Base-by-base conservation (phyloP, 2,888 invertebrate genomes). In the Pammene aurita region DNA sequence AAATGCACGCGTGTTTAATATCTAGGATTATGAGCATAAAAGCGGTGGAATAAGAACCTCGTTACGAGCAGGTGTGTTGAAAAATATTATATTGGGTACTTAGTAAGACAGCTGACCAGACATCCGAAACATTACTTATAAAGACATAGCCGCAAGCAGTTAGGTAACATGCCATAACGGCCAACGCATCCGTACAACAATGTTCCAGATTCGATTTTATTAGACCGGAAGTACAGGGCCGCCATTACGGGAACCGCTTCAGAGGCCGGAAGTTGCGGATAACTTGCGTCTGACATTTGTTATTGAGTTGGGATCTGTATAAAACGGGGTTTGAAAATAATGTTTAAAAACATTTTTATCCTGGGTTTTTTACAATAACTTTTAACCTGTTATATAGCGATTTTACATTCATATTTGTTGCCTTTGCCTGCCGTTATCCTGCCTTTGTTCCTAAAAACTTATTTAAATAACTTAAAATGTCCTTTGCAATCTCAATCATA, bases 191-290 rank as follows among this genome's bases (percentile, higher is more conserved):
- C 61, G 55, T 63, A 42, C 56, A 67, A 63, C 52, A 68, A 68
- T 48, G 69, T 69, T 69, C 63, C 57, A 14, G 54, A 69, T 69
- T 69, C 69, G 69, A 69, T 69, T 69, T 69, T 69, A 69, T 69
- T 69, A 69, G 18, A 60, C 26, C 76, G 77, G 77, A 77, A 75
- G 76, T 72, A 67, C 68, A 57, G 70, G 70, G 73, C 75, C 72
- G 76, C 76, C 75, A 76, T 77, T 76, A 76, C 69, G 72, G 60
- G 44, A 61, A 61, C 72, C 73, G 69, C 72, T 74, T 76, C 77
- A 75, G 73, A 70, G 41, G 57, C 57, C 72, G 57, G 63, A 64
- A 63, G 67, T 61, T 66, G 63, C 63, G 57, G 68, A 64, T 66
- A 62, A 56, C 66, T 70, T 66, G 56, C 56, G 52, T 34, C 66